Percentiles rank a stretch among this genome's conserved stretches.
Conservation (phyloP, 92 coral and sea anemone genomes). For the Galaxea fascicularis region DNA sequence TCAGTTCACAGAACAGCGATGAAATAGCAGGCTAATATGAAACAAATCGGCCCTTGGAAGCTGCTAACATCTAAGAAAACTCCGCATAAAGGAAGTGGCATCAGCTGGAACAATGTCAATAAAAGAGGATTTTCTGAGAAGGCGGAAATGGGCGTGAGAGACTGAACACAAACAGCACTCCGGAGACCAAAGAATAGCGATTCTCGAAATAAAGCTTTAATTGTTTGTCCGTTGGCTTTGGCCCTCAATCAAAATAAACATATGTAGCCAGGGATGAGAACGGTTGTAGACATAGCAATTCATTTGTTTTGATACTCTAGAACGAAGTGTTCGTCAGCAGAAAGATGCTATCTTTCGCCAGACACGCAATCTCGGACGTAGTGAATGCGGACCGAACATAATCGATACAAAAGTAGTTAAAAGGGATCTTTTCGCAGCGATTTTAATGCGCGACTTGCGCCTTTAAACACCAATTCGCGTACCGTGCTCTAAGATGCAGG, state of each 20-base stretch:
- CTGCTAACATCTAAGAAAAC: neutral
- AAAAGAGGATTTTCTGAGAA: slow-evolving; percentile 1
- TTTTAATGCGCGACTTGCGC: too few species aligned
- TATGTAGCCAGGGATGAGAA: neutral
- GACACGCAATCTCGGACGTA: neutral
- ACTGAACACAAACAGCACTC: slow-evolving; percentile 3
- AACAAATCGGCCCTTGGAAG: neutral
- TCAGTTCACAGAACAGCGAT: neutral
- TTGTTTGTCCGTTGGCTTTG: neutral
- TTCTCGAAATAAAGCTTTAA: neutral
- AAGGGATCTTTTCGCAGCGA: too few species aligned
- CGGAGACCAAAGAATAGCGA: neutral
- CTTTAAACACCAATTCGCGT: too few species aligned
- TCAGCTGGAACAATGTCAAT: neutral
- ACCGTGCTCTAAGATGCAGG: too few species aligned
- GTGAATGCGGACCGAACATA: too few species aligned
- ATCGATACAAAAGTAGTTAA: too few species aligned
- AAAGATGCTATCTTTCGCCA: neutral
- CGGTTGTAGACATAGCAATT: neutral
- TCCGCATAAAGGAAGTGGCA: neutral
- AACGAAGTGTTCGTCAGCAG: neutral
- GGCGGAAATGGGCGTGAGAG: slow-evolving; percentile 35
- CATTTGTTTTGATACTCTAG: neutral
- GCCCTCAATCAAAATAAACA: slow-evolving; percentile 34
- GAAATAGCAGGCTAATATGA: neutral